Conservation (phyloP, 2,797 vertebrate species). For the Muraenolepis orangiensis region DNA sequence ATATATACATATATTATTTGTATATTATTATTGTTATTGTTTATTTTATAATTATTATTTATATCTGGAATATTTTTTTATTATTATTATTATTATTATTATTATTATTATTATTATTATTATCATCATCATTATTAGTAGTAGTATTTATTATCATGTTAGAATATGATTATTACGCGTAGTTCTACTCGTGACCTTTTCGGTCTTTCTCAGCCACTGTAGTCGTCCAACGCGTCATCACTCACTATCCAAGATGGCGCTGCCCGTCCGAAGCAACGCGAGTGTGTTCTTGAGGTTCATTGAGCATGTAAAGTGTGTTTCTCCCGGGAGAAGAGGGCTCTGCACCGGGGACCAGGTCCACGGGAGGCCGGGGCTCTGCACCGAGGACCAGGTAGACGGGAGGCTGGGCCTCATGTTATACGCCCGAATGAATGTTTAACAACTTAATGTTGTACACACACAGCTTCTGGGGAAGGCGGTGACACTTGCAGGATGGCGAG, state of each 20-base stretch:
- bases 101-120: no score
- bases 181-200: not conserved
- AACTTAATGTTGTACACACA: no score
- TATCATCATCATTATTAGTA: no score
- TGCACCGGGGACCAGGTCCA: slow-evolving; percentile 38
- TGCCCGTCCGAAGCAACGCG: slow-evolving; percentile 42
- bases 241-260: slow-evolving; percentile 69
- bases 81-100: no score
- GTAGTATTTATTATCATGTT: no score
- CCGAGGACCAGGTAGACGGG: slow-evolving; percentile 39
- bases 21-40: not conserved
- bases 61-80: no score
- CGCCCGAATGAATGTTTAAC: not conserved
- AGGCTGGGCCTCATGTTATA: no score
- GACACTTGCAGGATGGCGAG: not conserved
- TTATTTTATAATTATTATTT: not conserved
- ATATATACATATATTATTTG: not conserved
- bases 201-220: slow-evolving; percentile 53
- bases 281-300: slow-evolving; percentile 45
- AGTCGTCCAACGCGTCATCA: slow-evolving; percentile 23
- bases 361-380: no score
- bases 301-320: slow-evolving; percentile 45
- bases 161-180: no score
- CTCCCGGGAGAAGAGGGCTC: slow-evolving; percentile 11
- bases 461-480: not conserved